Evolutionary conservation across 1,140 invertebrate genomes (phyloP), one percentile per base, ranked within the genome.

Genomic region (Drosophila repleta): DNA sequence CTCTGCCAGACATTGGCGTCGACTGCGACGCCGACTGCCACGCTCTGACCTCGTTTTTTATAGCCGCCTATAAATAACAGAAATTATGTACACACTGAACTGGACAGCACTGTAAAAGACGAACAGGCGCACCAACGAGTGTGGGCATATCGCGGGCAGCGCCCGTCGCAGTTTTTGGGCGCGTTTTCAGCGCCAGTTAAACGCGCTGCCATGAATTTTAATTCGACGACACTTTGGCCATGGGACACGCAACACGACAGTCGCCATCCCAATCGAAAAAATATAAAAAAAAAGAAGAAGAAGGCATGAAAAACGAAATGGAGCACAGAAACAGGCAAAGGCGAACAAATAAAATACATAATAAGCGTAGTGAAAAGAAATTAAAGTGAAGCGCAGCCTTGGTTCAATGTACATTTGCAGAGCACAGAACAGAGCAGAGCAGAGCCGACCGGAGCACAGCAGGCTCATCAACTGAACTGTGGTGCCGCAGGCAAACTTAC

Each of bases 201-300:
- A 87, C 75, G 68, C 82, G 82, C 83, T 75, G 82, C 82, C 75
- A 87, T 87, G 82, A 87, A 87, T 87, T 87, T 87, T 87, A 87
- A 87, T 87, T 87, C 82, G 82, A 87, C 83, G 78, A 82, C 83
- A 87, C 82, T 87, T 84, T 65, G 78, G 84, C 62, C 46, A 76
- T 61, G 49, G 26, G 56, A 81, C 82, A 87, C 78, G 83, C 82
- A 78, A 82, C 78, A 58, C 82, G 77, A 78, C 82, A 81, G 82
- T 67, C 76, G 81, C 67, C 76, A 69, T 55, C 32, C 43, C 68
- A 43, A 61, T 66, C 61, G 52, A 48, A 68, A 68, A 63, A 63
- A 58, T 61, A 39, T 52, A 5, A 52, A 51, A n/a, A 65, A 43
- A 60, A 53, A 51, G 4, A 43, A 39, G 41, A n/a, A 39, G 18